Percentiles rank a stretch among this genome's conserved stretches.
Conservation (phyloP, 2,888 invertebrate genomes). For the Furcula furcula region DNA sequence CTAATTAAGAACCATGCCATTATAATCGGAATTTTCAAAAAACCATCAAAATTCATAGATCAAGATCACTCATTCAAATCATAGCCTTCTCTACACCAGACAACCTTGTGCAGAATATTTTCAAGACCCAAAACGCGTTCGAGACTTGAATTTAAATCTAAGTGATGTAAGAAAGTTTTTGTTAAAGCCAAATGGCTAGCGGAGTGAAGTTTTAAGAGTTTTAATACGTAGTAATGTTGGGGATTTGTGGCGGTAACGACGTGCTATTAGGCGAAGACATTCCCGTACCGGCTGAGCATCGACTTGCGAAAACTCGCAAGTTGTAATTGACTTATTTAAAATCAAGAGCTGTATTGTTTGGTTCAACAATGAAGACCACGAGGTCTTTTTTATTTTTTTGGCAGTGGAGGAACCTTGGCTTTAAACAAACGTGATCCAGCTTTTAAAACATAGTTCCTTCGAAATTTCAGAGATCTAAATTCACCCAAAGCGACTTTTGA, state of each 20-base stretch:
- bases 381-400: no score
- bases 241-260: slow-evolving; percentile 78
- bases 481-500: no score
- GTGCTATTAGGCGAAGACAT: slow-evolving; percentile 67
- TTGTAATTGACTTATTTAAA: slow-evolving; percentile 49
- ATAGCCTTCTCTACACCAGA: slow-evolving; percentile 25
- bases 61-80: slow-evolving; percentile 17
- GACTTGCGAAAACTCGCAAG: slow-evolving; percentile 45
- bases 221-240: slow-evolving; percentile 77
- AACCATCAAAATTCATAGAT: no score
- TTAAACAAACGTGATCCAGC: no score
- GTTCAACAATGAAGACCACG: slow-evolving; percentile 21
- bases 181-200: slow-evolving; percentile 67
- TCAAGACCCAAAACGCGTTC: slow-evolving; percentile 39
- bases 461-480: no score
- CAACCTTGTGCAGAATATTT: slow-evolving; percentile 32
- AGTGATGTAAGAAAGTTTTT: slow-evolving; percentile 77
- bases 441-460: no score
- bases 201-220: slow-evolving; percentile 74
- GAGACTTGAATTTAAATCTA: slow-evolving; percentile 74
- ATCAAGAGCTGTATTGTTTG: slow-evolving; percentile 40
- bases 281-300: slow-evolving; percentile 29
- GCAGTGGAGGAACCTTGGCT: background rate
- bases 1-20: no score
- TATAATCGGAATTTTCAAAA: no score